Evolutionary conservation across 2,797 vertebrate species (phyloP).

Genomic region (Falco berigora): DNA sequence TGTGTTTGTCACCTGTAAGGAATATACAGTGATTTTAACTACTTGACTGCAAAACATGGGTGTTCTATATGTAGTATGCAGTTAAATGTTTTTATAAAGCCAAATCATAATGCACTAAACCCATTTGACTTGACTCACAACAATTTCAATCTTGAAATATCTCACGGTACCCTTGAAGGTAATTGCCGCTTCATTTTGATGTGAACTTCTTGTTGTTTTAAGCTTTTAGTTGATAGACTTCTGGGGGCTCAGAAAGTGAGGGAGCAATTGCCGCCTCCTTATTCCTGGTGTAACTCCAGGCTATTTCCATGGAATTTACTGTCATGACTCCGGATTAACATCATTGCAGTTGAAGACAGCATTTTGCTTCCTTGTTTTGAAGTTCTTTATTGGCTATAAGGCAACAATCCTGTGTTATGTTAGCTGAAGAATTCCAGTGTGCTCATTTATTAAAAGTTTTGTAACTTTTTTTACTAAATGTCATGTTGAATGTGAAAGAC

Average conservation of each 20-base stretch:
- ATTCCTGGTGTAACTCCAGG: neutral
- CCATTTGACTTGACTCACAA: neutral
- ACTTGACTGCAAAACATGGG: neutral
- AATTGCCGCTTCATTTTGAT: conserved; percentile 14
- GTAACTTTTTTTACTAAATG: conserved; percentile 32
- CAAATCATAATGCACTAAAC: conserved; percentile 22
- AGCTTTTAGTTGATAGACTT: neutral
- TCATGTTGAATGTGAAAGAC: neutral
- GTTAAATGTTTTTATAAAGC: conserved; percentile 12
- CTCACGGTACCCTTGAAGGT: neutral
- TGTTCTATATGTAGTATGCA: neutral
- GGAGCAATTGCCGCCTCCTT: neutral
- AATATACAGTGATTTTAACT: neutral
- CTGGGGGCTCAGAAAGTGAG: neutral
- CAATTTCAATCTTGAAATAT: neutral
- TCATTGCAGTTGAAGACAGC: neutral
- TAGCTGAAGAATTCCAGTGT: neutral
- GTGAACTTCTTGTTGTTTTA: neutral
- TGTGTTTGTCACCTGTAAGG: neutral
- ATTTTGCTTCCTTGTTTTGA: neutral
- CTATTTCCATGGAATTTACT: neutral
- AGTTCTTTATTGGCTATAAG: neutral
- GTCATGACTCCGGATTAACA: neutral
- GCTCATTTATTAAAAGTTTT: neutral
- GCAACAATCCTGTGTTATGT: accelerated